A percentile compares a stretch with the other conserved stretches of the same genome.
These are phyloP conservation scores for Micropterix aruncella DNA, from an alignment of 2,888 invertebrate genomes.

Conservation along the genomic window DNA sequence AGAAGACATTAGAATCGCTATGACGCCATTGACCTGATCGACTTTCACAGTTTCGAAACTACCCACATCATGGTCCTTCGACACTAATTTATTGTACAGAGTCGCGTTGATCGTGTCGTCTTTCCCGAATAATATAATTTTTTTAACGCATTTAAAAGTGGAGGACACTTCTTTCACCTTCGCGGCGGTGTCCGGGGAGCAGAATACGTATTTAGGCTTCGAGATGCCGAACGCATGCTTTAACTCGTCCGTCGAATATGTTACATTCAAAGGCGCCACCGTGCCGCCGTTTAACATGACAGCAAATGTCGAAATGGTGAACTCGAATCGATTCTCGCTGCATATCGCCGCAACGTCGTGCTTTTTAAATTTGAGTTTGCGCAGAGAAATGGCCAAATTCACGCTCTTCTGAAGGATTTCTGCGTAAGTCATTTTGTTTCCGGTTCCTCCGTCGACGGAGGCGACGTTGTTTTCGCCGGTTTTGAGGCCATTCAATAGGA, in stretches of 20 bases:
- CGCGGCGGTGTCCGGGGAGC: constrained; percentile 20
- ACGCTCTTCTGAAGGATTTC: background rate
- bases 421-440: background rate
- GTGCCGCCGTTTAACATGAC: background rate
- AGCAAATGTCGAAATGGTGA: background rate
- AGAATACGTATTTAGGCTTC: constrained; percentile 31
- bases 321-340: background rate
- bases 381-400: background rate
- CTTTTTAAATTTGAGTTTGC: background rate
- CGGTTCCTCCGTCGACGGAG: background rate
- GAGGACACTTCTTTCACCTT: constrained; percentile 3
- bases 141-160: background rate
- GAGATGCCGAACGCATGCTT: constrained; percentile 30
- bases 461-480: background rate
- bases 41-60: background rate
- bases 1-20: constrained; percentile 35
- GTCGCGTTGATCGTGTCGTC: background rate
- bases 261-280: background rate
- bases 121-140: background rate
- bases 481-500: background rate
- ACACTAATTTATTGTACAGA: background rate
- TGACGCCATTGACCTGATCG: constrained; percentile 14
- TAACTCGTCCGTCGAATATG: constrained; percentile 24
- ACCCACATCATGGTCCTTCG: background rate
- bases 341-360: background rate